Base-by-base conservation (phyloP, 2,797 vertebrate genomes). In the Toxotes lorentzi region DNA sequence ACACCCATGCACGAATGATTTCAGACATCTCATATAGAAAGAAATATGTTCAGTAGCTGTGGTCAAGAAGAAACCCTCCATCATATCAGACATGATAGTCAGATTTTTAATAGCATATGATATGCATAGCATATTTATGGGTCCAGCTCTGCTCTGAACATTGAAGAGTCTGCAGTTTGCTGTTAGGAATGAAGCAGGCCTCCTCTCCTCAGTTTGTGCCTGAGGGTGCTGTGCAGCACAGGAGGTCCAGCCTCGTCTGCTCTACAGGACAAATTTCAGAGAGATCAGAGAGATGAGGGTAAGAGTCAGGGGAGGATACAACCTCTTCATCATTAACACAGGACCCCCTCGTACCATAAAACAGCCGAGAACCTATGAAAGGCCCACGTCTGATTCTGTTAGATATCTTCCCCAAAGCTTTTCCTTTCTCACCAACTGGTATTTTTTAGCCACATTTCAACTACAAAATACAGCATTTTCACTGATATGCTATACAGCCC, bases 21-120 rank as follows among this genome's bases (percentile, higher is more conserved):
- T 62, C 48, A 61, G 64, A 69, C 6, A 24, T 64, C 27, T 58
- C 5, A 58, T 54, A 56, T 73, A 30, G 67, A 74, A 65, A 68
- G 66, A 43, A 53, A 57, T 6, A 66, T 4, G 58, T 63, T 48
- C 30, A 50, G 30, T 23, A 34, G 54, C 48, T 59, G 38, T 62
- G 45, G 54, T 63, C 53, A 51, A 16, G n/a, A n/a, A 65, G 24
- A 13, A 78, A 70, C 76, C 11, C 56, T 48, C 24, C 4, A 58
- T 24, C 40, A 61, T 35, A 57, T 69, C 24, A 61, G 30, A 41
- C 17, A 50, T 32, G 43, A n/a, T 45, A 27, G 14, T 59, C 23
- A 7, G 8, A 30, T 32, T 11, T 7, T 57, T 54, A n/a, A 23
- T 34, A 13, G 62, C 19, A 35, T 32, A 41, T 65, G 27, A 56